These are phyloP conservation scores for Leptinotarsa peninsularis DNA, from an alignment of 2,888 invertebrate genomes.

Conservation along the genomic window DNA sequence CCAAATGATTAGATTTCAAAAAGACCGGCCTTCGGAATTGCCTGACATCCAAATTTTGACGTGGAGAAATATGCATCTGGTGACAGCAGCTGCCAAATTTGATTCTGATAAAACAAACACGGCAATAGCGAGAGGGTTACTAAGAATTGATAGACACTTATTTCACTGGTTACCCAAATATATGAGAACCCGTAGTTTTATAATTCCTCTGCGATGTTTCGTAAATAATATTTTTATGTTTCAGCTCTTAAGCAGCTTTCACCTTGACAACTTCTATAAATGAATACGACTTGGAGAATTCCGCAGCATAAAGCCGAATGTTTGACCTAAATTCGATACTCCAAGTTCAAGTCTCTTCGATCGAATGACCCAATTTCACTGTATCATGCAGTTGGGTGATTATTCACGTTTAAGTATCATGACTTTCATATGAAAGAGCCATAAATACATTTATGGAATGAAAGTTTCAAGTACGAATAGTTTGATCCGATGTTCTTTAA, in stretches of 20 bases:
- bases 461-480: background rate
- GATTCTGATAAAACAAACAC: too few relatives aligned
- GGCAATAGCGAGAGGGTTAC: too few relatives aligned
- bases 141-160: too few relatives aligned
- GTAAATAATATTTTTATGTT: too few relatives aligned
- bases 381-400: constrained; percentile 19
- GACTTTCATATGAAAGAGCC: background rate
- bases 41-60: too few relatives aligned
- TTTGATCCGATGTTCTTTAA: background rate
- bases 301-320: constrained; percentile 18
- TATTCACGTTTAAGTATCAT: constrained; percentile 20
- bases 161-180: too few relatives aligned
- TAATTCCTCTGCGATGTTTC: too few relatives aligned
- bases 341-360: constrained; percentile 42
- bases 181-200: too few relatives aligned
- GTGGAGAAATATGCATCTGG: too few relatives aligned
- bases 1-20: too few relatives aligned
- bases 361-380: constrained; percentile 36
- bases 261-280: background rate
- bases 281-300: background rate
- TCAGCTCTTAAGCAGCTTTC: background rate
- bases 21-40: too few relatives aligned
- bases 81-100: too few relatives aligned
- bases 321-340: constrained; percentile 30
- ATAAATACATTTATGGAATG: constrained; percentile 16